Evolutionary conservation across 2,888 invertebrate species (phyloP), one percentile per base, ranked within the genome.

Genomic region (Monochamus alternatus): DNA sequence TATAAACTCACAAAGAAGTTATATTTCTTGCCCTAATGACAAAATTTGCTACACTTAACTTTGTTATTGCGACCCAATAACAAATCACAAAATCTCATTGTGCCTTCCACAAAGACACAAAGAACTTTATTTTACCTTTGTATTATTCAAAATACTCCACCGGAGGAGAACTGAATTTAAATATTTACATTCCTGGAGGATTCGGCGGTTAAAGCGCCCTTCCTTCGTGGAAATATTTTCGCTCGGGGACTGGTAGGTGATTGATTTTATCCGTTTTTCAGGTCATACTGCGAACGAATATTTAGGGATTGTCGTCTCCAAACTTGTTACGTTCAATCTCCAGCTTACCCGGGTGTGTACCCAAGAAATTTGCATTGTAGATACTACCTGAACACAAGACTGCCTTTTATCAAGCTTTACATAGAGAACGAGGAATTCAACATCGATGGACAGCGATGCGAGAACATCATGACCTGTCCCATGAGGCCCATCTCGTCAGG

Each of bases 361-460:
- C 97, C 97, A 0, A 92, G 97, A 76, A 96, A 96, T 85, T 91
- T 97, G 80, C 96, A 96, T 88, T 97, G 97, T 92, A 94, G 96
- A 86, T 97, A 97, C 88, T 95, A 95, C 85, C 92, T 97, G 70
- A 97, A 96, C 90, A 97, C 97, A 4, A 91, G 96, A 59, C 92
- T 95, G 85, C 96, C 96, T 31, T 97, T 96, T 90, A 97, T 97
- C 87, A 96, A 96, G 89, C 91, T 96, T 83, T 96, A 97, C 90
- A 95, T 97, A 85, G 96, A 97, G 88, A 97, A 97, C 88, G 96
- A 97, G 87, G 96, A 97, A 88, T 97, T 97, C 90, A 97, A 97
- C 88, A 96, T 97, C 83, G 97, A 97, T 84, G 97, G 97, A 1
- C 97, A 97, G 86, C 92, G 97, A 73, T 97, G 97, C 87, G 97